Conservation (phyloP, 2,797 vertebrate genomes). For the Bovichtus variegatus region DNA sequence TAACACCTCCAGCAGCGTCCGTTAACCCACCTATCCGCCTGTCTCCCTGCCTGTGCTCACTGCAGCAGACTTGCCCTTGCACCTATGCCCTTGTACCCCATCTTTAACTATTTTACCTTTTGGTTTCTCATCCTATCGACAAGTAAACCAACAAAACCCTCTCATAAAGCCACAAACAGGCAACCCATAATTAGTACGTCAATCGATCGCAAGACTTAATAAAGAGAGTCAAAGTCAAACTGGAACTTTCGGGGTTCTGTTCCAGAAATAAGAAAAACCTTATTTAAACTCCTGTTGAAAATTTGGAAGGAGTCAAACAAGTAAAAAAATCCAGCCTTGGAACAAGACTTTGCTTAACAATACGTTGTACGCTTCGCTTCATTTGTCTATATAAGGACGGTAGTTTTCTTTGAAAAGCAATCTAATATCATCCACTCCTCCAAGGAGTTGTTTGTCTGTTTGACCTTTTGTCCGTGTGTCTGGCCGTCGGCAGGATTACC, state of each 20-base stretch:
- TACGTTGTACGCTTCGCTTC: neutral
- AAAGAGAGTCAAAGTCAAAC: neutral
- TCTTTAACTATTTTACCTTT: conserved; percentile 2
- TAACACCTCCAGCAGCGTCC: conserved; percentile 49
- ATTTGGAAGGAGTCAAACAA: neutral
- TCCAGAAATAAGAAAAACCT: neutral
- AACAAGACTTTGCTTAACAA: neutral
- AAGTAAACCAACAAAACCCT: conserved; percentile 36
- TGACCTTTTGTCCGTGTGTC: too few species aligned
- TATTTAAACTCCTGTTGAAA: neutral
- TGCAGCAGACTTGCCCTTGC: conserved; percentile 50
- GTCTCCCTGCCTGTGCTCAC: conserved; percentile 47
- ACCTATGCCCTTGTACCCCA: conserved; percentile 19
- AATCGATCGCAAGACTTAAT: neutral
- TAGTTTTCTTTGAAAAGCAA: too few species aligned
- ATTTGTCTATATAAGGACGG: too few species aligned
- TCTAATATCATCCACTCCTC: too few species aligned
- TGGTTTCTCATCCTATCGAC: conserved; percentile 15
- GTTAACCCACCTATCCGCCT: conserved; percentile 43
- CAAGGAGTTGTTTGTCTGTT: too few species aligned
- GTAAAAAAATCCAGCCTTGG: neutral
- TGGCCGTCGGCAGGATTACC: too few species aligned
- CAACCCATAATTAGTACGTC: neutral
- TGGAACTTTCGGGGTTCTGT: neutral
- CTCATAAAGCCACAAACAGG: neutral